phyloP scores from a whole-genome alignment of 2,888 invertebrate species.

The Oscheius sp. region DNA sequence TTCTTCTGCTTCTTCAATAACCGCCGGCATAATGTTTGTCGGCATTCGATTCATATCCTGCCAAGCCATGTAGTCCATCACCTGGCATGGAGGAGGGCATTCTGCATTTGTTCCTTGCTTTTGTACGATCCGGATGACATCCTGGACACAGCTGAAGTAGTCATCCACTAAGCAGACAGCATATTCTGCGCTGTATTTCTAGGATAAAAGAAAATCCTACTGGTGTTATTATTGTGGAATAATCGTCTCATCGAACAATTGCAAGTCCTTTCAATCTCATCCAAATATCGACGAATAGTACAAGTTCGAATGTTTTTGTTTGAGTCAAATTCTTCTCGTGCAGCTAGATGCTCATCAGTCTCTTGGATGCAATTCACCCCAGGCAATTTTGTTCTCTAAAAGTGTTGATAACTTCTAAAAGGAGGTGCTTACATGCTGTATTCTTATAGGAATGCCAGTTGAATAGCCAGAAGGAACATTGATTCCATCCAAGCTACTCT shows the following conservation, averaged over 20 bases:
- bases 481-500: slow-evolving; percentile 64
- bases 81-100: slow-evolving; percentile 64
- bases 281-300: slow-evolving; percentile 54
- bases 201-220: background rate
- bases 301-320: slow-evolving; percentile 59
- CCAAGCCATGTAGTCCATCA: slow-evolving; percentile 69
- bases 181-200: background rate
- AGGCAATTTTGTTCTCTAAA: slow-evolving; percentile 63
- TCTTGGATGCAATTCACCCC: slow-evolving; percentile 62
- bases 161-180: slow-evolving; percentile 65
- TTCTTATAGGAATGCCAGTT: slow-evolving; percentile 69
- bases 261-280: slow-evolving; percentile 60
- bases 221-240: slow-evolving; percentile 32
- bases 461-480: slow-evolving; percentile 69
- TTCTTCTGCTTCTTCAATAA: slow-evolving; percentile 62
- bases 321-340: slow-evolving; percentile 51
- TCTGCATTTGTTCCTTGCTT: slow-evolving; percentile 45
- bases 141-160: slow-evolving; percentile 66
- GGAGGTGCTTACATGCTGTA: slow-evolving; percentile 60
- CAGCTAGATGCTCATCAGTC: slow-evolving; percentile 48
- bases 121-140: slow-evolving; percentile 47
- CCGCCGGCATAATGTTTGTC: slow-evolving; percentile 63
- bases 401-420: slow-evolving; percentile 19
- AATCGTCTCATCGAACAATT: slow-evolving; percentile 60
- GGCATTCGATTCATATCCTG: slow-evolving; percentile 69